Percentiles rank a stretch among this genome's conserved stretches.
Evolutionary conservation across 2,797 vertebrate species (phyloP).

Genomic region (Menidia menidia): DNA sequence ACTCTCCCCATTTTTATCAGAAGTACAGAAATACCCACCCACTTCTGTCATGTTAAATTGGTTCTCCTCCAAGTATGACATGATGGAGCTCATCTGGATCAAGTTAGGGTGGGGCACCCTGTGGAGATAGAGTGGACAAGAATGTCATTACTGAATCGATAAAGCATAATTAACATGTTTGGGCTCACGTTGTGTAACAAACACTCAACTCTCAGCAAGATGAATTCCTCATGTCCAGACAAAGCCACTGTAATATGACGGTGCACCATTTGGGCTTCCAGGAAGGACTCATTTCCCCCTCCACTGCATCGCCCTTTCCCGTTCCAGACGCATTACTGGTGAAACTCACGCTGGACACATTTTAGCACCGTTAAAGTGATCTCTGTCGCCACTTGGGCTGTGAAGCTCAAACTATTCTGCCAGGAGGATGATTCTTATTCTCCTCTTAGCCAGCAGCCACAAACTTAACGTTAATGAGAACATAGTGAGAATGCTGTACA

Average conservation of each 20-base stretch:
- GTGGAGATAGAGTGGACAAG: constrained; percentile 82
- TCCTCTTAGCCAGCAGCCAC: too few relatives aligned
- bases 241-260: constrained; percentile 48
- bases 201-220: constrained; percentile 36
- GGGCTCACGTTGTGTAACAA: constrained; percentile 61
- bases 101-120: constrained; percentile 90
- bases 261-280: constrained; percentile 47
- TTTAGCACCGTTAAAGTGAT: constrained; percentile 55
- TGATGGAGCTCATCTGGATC: constrained; percentile 90
- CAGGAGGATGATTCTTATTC: constrained; percentile 19
- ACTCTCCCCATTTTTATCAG: constrained; percentile 89
- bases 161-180: constrained; percentile 79
- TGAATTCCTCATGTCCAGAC: constrained; percentile 21
- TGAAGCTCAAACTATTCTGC: constrained; percentile 54
- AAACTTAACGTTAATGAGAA: not conserved
- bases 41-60: constrained; percentile 90
- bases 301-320: constrained; percentile 30
- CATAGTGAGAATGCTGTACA: too few relatives aligned
- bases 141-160: constrained; percentile 86
- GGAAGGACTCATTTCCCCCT: not conserved
- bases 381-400: constrained; percentile 44
- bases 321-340: constrained; percentile 65
- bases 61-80: constrained; percentile 94
- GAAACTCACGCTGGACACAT: constrained; percentile 66
- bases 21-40: constrained; percentile 89